Conservation (phyloP, 2,113 vertebrate species). For the Elaphurus davidianus region DNA sequence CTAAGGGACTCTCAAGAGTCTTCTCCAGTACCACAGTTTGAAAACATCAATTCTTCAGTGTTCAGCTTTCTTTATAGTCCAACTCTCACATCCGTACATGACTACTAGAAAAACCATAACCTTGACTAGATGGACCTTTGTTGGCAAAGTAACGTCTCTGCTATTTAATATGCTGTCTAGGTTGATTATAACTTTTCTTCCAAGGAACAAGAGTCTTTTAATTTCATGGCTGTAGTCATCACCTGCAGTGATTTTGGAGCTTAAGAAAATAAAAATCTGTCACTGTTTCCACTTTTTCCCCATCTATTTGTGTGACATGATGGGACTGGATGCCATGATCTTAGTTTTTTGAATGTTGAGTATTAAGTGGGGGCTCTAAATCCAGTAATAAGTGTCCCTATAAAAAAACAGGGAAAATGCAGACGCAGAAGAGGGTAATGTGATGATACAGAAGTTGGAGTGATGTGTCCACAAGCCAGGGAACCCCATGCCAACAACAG, state of each 20-base stretch:
- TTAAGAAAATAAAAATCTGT: not conserved
- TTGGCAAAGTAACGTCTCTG: not conserved
- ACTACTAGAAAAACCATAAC: not conserved
- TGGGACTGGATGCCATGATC: not conserved
- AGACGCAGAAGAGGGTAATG: not conserved
- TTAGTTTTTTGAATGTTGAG: not conserved
- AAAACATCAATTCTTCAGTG: not conserved
- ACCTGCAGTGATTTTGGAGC: not conserved
- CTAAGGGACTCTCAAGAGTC: not conserved
- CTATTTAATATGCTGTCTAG: not conserved
- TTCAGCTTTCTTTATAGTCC: not conserved
- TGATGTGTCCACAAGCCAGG: not conserved
- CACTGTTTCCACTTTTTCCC: not conserved
- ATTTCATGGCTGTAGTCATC: not conserved
- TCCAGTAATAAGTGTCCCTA: not conserved
- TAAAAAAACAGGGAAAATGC: not conserved
- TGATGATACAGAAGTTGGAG: too few relatives aligned
- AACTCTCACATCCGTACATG: not conserved
- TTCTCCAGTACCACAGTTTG: not conserved
- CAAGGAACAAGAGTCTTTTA: not conserved
- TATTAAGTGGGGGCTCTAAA: not conserved
- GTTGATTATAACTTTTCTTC: not conserved
- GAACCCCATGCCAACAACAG: fast-evolving
- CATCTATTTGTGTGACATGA: not conserved
- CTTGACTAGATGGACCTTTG: not conserved